Evolutionary conservation across 2,797 vertebrate genomes (phyloP).

Genomic region (Tokudaia muenninki): DNA sequence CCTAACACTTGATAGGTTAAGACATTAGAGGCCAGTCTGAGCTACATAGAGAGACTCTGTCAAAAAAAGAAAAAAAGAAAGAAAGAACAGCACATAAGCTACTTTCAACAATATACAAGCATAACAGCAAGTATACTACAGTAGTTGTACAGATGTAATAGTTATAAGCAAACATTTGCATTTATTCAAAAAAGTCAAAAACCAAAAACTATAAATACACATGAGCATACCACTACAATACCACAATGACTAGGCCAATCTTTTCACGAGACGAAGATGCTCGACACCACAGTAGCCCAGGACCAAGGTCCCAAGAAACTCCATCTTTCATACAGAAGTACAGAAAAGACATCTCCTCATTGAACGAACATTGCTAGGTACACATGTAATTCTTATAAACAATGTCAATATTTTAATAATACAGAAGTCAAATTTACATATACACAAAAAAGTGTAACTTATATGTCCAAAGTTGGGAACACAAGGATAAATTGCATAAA

Average conservation of each 20-base stretch:
- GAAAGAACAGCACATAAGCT: background rate
- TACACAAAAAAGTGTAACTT: background rate
- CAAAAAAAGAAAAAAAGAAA: background rate
- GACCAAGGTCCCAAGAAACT: background rate
- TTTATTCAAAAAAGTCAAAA: background rate
- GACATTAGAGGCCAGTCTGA: background rate
- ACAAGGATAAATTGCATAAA: background rate
- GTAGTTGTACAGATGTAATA: background rate
- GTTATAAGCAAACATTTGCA: background rate
- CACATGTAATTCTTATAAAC: background rate
- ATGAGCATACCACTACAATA: background rate
- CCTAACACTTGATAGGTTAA: background rate
- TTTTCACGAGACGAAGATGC: background rate
- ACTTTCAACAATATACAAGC: background rate
- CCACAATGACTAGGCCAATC: background rate
- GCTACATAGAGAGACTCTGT: background rate
- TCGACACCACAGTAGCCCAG: background rate
- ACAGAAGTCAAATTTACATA: background rate
- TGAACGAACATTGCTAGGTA: background rate
- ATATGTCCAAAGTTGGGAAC: background rate
- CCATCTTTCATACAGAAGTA: constrained; percentile 9
- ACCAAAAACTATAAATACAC: background rate
- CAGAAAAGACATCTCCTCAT: background rate
- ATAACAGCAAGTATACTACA: background rate
- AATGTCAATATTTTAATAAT: background rate